These are phyloP conservation scores for Gavialis gangeticus DNA, from an alignment of 2,113 vertebrate genomes.

Conservation along the genomic window DNA sequence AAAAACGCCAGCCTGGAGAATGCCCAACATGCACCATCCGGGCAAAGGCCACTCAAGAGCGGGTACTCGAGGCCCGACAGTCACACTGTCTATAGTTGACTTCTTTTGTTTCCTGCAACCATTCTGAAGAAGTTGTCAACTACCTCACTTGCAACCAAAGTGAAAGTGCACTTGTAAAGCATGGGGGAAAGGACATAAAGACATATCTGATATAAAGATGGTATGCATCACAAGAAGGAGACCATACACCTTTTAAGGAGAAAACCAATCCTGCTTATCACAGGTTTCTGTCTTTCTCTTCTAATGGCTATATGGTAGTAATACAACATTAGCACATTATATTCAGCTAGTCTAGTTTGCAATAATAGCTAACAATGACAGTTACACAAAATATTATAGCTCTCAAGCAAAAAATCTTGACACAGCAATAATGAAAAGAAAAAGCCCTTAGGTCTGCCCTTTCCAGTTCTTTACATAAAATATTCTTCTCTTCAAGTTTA, in stretches of 20 bases:
- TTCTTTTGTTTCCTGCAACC: background rate
- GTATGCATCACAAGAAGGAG: background rate
- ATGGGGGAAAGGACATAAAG: background rate
- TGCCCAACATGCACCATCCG: too few relatives aligned
- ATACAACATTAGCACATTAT: slow-evolving; percentile 10
- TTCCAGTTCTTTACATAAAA: slow-evolving; percentile 15
- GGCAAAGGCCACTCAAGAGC: too few relatives aligned
- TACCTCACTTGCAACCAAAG: background rate
- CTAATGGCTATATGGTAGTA: background rate
- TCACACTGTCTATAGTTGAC: background rate
- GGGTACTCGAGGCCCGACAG: too few relatives aligned
- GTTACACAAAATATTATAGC: background rate
- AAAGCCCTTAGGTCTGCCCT: background rate
- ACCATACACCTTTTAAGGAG: background rate
- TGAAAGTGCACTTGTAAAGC: slow-evolving; percentile 9
- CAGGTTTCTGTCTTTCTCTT: background rate
- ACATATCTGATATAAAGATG: background rate
- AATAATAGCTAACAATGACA: slow-evolving; percentile 19
- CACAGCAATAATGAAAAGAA: slow-evolving; percentile 5
- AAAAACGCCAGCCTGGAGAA: too few relatives aligned
- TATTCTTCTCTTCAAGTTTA: slow-evolving; percentile 25
- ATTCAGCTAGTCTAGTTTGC: background rate
- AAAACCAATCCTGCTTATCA: background rate
- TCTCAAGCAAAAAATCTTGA: slow-evolving; percentile 34
- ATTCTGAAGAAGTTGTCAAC: background rate